Evolutionary conservation across 2,113 vertebrate genomes (phyloP).

Genomic region (Emydura subglobosa): DNA sequence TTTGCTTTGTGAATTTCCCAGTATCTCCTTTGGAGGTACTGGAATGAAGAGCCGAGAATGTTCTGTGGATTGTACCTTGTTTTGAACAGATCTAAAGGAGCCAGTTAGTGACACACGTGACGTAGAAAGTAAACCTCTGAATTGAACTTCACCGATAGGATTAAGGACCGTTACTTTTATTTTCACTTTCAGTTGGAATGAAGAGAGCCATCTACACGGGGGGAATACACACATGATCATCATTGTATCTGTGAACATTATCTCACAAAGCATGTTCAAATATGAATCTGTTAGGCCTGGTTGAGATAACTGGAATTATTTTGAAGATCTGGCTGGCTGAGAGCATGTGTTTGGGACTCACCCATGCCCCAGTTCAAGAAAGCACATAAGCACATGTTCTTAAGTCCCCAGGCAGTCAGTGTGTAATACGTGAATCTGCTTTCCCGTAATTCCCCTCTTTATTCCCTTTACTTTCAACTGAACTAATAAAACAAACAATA

Average conservation of each 20-base stretch:
- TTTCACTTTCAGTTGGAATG: not conserved
- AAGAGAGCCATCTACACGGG: not conserved
- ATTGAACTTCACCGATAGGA: not conserved
- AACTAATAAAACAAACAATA: conserved; percentile 37
- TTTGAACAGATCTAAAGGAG: not conserved
- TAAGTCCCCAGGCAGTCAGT: not conserved
- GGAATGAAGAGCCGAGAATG: not conserved
- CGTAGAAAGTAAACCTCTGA: not conserved
- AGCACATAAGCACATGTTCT: not conserved
- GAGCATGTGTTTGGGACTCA: not conserved
- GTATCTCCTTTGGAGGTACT: not conserved
- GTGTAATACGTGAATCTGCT: conserved; percentile 15
- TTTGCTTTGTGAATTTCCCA: not conserved
- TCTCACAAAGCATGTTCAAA: not conserved
- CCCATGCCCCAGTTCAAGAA: not conserved
- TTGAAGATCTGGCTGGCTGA: not conserved
- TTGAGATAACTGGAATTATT: not conserved
- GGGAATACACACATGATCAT: not conserved
- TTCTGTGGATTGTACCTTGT: not conserved
- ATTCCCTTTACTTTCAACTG: not conserved
- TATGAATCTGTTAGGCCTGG: not conserved
- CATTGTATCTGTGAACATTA: not conserved
- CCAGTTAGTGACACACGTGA: not conserved
- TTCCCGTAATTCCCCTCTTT: not conserved
- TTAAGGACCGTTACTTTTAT: not conserved